Evolutionary conservation across 2,888 invertebrate genomes (phyloP).

Genomic region (Ophraella communa): DNA sequence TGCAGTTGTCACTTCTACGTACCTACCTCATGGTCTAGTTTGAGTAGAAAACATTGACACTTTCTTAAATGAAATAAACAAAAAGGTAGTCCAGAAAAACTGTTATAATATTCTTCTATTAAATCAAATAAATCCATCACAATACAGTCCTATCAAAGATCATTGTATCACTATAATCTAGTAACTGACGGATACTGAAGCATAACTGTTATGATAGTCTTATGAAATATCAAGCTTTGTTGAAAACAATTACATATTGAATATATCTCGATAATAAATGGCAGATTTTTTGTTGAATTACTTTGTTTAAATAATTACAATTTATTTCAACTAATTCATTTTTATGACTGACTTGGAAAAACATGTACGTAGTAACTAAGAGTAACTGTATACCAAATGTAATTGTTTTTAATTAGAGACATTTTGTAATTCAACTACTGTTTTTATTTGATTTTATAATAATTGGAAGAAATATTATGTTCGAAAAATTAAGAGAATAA

Average conservation of each 20-base stretch:
- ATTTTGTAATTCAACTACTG: no score
- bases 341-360: neutral
- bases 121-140: neutral
- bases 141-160: neutral
- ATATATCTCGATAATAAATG: neutral
- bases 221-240: neutral
- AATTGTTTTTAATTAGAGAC: neutral
- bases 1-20: neutral
- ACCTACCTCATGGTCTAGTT: neutral
- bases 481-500: no score
- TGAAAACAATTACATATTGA: neutral
- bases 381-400: neutral
- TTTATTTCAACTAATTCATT: neutral
- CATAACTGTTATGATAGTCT: neutral
- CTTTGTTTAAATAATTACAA: neutral
- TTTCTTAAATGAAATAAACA: neutral
- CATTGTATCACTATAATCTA: neutral
- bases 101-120: neutral
- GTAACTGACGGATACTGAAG: neutral
- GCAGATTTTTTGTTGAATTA: neutral
- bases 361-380: neutral
- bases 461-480: no score
- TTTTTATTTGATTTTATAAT: no score
- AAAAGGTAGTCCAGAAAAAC: neutral
- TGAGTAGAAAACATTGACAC: neutral